These are phyloP conservation scores for Neoascia interrupta DNA, from an alignment of 2,888 invertebrate species.

Conservation along the genomic window DNA sequence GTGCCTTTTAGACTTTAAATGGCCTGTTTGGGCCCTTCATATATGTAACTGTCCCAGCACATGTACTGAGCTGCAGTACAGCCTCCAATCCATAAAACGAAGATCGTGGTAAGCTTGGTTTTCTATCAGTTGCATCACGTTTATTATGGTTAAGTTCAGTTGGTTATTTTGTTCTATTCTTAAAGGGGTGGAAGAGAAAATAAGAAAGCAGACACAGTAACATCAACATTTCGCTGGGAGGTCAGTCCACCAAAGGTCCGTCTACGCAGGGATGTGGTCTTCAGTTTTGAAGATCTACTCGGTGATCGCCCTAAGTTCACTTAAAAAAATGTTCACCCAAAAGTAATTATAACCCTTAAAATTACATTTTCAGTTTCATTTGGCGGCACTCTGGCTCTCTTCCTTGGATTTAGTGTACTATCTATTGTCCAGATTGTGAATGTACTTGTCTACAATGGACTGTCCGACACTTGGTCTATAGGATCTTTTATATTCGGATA, in stretches of 20 bases:
- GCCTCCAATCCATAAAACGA: conserved; percentile 76
- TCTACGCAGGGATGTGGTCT: conserved; percentile 81
- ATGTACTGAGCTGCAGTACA: conserved; percentile 76
- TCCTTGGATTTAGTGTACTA: conserved; percentile 81
- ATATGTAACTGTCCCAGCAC: conserved; percentile 78
- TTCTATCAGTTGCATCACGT: neutral
- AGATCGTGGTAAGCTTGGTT: conserved; percentile 73
- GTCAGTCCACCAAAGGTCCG: conserved; percentile 81
- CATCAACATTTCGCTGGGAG: conserved; percentile 81
- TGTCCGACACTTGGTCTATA: no score
- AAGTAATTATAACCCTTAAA: neutral
- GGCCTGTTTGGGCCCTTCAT: conserved; percentile 77
- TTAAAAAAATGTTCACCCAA: neutral
- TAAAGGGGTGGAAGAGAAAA: conserved; percentile 63
- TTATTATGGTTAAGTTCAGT: neutral
- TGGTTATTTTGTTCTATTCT: neutral
- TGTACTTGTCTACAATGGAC: conserved; percentile 56
- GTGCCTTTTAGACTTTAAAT: conserved; percentile 77
- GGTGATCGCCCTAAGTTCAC: no score
- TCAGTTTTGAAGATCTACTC: conserved; percentile 82
- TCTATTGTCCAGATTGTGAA: conserved; percentile 78
- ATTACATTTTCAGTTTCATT: conserved; percentile 80
- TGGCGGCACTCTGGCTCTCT: conserved; percentile 81
- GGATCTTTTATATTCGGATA: no score
- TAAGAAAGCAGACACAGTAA: conserved; percentile 72